phyloP scores from a whole-genome alignment of 2,797 vertebrate genomes.

The Centroberyx gerrardi region DNA sequence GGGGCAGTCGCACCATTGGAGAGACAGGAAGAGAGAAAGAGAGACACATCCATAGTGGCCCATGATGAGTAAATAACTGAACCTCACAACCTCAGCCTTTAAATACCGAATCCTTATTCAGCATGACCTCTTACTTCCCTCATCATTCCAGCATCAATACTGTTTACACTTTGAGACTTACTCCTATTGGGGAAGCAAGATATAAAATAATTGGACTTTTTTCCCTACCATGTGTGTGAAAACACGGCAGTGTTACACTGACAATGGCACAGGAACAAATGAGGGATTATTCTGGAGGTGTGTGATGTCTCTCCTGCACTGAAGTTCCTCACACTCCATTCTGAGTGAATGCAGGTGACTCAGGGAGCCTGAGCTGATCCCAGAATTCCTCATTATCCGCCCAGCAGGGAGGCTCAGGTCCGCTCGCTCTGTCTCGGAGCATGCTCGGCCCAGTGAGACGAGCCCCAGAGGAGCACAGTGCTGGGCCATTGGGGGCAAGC shows the following conservation, averaged over 20 bases:
- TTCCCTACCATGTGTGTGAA: slow-evolving; percentile 69
- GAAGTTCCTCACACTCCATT: slow-evolving; percentile 89
- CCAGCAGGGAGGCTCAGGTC: slow-evolving; percentile 85
- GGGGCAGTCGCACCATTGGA: slow-evolving; percentile 73
- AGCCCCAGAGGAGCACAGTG: slow-evolving; percentile 82
- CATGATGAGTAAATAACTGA: slow-evolving; percentile 45
- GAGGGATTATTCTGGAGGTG: slow-evolving; percentile 84
- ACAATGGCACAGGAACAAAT: slow-evolving; percentile 84
- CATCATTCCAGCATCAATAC: slow-evolving; percentile 79
- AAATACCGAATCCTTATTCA: slow-evolving; percentile 46
- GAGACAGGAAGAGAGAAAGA: slow-evolving; percentile 12
- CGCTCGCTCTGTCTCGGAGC: slow-evolving; percentile 79
- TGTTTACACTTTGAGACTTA: slow-evolving; percentile 70
- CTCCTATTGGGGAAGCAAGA: slow-evolving; percentile 57
- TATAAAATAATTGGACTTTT: slow-evolving; percentile 79
- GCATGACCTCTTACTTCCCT: slow-evolving; percentile 45
- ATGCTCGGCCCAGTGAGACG: slow-evolving; percentile 80
- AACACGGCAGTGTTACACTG: slow-evolving; percentile 69
- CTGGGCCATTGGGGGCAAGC: slow-evolving; percentile 84
- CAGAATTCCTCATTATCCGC: slow-evolving; percentile 90
- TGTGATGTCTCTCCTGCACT: slow-evolving; percentile 82
- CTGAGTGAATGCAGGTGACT: slow-evolving; percentile 88
- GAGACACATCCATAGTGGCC: slow-evolving; percentile 45
- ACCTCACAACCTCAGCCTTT: slow-evolving; percentile 34
- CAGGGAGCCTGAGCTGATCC: slow-evolving; percentile 88